These are phyloP conservation scores for Corticium candelabrum DNA, from an alignment of 37 sponge, comb jelly and placozoan genomes.

Conservation along the genomic window DNA sequence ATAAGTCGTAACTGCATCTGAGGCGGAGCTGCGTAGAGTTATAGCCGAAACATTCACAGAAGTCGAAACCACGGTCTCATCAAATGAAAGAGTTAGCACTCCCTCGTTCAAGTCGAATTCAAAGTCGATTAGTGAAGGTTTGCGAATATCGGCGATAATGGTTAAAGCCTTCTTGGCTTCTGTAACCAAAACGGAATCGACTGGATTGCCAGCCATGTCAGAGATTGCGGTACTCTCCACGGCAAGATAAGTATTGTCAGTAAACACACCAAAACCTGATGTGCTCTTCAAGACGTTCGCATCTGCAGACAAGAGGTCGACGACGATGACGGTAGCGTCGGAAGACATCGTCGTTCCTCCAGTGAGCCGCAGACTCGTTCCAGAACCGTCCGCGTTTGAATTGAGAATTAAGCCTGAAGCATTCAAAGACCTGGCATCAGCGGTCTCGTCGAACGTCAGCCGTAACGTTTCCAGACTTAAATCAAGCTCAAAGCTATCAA, in stretches of 20 bases:
- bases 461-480: background rate
- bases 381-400: background rate
- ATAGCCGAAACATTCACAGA: slow-evolving; percentile 46
- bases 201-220: slow-evolving; percentile 68
- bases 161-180: slow-evolving; percentile 36
- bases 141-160: slow-evolving; percentile 43
- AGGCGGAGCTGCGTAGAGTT: slow-evolving; percentile 40
- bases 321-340: background rate
- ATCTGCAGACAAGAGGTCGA: background rate
- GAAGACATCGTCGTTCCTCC: background rate
- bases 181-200: slow-evolving; percentile 38
- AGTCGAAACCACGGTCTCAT: slow-evolving; percentile 53
- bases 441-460: background rate
- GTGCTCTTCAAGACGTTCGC: background rate
- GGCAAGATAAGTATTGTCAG: slow-evolving; percentile 45
- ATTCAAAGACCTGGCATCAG: background rate
- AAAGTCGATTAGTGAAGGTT: slow-evolving; percentile 38
- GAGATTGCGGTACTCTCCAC: slow-evolving; percentile 45
- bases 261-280: background rate
- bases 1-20: slow-evolving; percentile 12
- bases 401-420: background rate
- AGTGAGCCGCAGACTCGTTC: background rate
- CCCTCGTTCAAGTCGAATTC: slow-evolving; percentile 61
- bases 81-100: slow-evolving; percentile 47
- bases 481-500: background rate